Evolutionary conservation across 2,113 vertebrate genomes (phyloP), one percentile per base, ranked within the genome.

Genomic region (Equus quagga): DNA sequence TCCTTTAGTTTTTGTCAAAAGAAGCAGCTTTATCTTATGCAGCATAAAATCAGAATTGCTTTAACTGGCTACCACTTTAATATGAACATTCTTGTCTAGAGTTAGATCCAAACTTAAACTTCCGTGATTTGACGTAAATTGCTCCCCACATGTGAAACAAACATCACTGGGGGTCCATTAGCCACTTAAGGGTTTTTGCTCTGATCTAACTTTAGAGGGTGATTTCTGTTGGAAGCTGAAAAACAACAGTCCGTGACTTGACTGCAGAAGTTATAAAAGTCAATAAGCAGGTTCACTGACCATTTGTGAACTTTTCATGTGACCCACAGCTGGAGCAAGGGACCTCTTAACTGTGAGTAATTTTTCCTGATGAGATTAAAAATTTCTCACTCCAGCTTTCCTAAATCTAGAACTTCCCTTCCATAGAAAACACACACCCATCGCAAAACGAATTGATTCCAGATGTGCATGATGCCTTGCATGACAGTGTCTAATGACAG

Each of bases 301-400:
- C 44, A 46, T 46, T 28, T 62, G 26, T 75, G 46, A 88, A 64
- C 36, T 31, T 97, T 80, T 70, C 58, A n/a, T 73, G 36, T 89
- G 64, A 94, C 67, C 87, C 84, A 83, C 82, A 94, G 23, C 88
- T 84, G 65, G 46, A 80, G 11, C 65, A 89, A 91, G 85, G 81
- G 54, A 76, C 21, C 78, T 85, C 60, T 93, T 96, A 65, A 31
- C 58, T 93, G 49, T 44, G 31, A 91, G 67, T 87, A 67, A 64
- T 75, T 96, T 96, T 93, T 97, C 91, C 90, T 94, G 64, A 91
- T 81, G 85, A 94, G 93, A 95, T 93, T 91, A 67, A 80, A 96
- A 88, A 41, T 79, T 62, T 92, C 64, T 94, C 62, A 64, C 44
- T 95, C 76, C 19, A 54, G 9, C 58, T 72, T 89, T 62, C 51